Evolutionary conservation across 2,113 vertebrate genomes (phyloP), one percentile per base, ranked within the genome.

Genomic region (Ascaphus truei): DNA sequence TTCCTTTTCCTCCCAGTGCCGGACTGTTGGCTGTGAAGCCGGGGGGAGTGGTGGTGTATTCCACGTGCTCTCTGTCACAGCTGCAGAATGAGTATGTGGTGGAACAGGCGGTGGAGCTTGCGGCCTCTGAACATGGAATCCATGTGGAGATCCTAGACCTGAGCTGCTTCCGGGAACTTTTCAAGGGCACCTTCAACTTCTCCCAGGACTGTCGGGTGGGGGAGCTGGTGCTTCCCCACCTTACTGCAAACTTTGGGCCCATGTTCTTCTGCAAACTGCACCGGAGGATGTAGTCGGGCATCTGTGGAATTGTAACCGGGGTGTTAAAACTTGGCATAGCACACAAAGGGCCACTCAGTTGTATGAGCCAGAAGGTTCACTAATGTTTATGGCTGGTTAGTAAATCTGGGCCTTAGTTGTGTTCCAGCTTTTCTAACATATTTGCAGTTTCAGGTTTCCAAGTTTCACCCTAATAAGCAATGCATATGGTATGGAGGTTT

Each of bases 191-290:
- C 0, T 98, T 98, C 78, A 85, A 77, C 80, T 99, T 99, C 23
- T 91, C 89, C 50, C 62, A 79, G 0, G 82, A 80, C 9, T 89
- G 92, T 72, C 80, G 71, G 5, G 39, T 96, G 20, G 97, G 97
- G 31, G 93, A 95, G 72, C 88, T 98, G 33, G 92, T 98, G 31
- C 77, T 99, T 29, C 97, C 97, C 6, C 93, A 98, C 78, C 85
- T 99, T 59, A 82, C 85, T 0, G 92, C 94, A 66, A 99, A 99
- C 86, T 98, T 97, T 51, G 97, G 97, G 31, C 97, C 97, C 5
- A 90, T 90, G 80, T 99, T 95, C 79, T 89, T 98, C 84, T 98
- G 97, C 83, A 98, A 94, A 75, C 78, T 99, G 9, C 72, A 29
- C 31, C 86, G 92, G 27, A 30, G 87, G 11, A 81, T 77, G 1